Conservation (phyloP, 1,140 invertebrate species). For the Euura lappo region DNA sequence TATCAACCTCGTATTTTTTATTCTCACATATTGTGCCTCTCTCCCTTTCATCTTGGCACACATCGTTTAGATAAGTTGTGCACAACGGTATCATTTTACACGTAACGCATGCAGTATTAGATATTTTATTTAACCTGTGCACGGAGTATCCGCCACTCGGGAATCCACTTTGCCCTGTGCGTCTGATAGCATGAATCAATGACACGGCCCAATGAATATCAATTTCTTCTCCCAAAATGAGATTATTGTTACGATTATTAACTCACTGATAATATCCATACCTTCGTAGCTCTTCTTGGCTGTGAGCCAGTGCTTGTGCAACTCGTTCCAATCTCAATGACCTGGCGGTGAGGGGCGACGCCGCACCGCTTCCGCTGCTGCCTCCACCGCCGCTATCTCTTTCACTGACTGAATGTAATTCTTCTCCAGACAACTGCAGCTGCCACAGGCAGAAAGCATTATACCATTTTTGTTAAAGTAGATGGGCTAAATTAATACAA, state of each 20-base stretch:
- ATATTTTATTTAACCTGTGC: conserved; percentile 59
- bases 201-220: no score
- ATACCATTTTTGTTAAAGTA: conserved; percentile 9
- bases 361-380: conserved; percentile 71
- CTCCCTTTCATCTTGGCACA: conserved; percentile 43
- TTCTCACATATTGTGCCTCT: conserved; percentile 33
- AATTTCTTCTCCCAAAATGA: neutral
- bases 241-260: no score
- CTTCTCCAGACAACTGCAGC: conserved; percentile 77
- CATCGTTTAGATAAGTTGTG: conserved; percentile 39
- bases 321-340: conserved; percentile 85
- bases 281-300: conserved; percentile 84
- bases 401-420: conserved; percentile 67
- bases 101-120: conserved; percentile 51
- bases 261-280: conserved; percentile 45
- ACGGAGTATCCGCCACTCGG: conserved; percentile 50
- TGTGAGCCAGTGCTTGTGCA: conserved; percentile 84
- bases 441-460: conserved; percentile 40
- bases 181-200: conserved; percentile 45
- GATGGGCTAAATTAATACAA: neutral
- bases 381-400: conserved; percentile 71
- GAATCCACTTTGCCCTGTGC: conserved; percentile 55
- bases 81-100: conserved; percentile 40
- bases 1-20: conserved; percentile 39
- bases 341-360: conserved; percentile 83